Evolutionary conservation across 2,888 invertebrate genomes (phyloP), one percentile per base, ranked within the genome.

Genomic region (Drosophila antonietae): DNA sequence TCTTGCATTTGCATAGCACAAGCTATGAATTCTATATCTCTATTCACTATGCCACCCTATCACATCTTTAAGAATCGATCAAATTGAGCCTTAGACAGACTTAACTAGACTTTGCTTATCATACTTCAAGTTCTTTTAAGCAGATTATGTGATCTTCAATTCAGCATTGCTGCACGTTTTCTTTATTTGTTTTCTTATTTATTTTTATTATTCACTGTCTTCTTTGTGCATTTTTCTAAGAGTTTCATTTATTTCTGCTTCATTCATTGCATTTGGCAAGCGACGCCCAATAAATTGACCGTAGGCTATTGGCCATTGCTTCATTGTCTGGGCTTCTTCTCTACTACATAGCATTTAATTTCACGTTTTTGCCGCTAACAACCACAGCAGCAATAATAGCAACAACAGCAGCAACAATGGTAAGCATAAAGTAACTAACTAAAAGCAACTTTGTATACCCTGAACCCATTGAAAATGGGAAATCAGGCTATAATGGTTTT

Each of bases 241-340:
- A 33, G 43, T 37, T 41, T 43, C 31, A 56, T 39, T 23, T 57
- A 35, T 28, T 41, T 28, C 23, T 51, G 49, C 18, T 28, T 80
- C 66, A 72, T 76, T 73, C 77, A 78, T 63, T 80, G 82, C 73
- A 78, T 75, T 83, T 85, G 85, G 85, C 83, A 73, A 73, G 64
- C 66, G 68, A 83, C 72, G 83, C 83, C 76, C 82, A 84, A 83
- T 83, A 81, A 81, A 67, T 81, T 83, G 70, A 70, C 80, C 60
- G 68, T 64, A 57, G 67, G 80, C 78, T 75, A 69, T 57, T 74
- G 73, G 68, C 60, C 68, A 62, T 68, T 28, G 81, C 75, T 66
- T 68, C 57, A 53, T 81, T 47, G 66, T 66, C 57, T 71, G 68
- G 67, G 59, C 79, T 67, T 75, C 80, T 73, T 44, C 46, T 59